Conservation (phyloP, 2,888 invertebrate species). For the Heterodera filipjevi region DNA sequence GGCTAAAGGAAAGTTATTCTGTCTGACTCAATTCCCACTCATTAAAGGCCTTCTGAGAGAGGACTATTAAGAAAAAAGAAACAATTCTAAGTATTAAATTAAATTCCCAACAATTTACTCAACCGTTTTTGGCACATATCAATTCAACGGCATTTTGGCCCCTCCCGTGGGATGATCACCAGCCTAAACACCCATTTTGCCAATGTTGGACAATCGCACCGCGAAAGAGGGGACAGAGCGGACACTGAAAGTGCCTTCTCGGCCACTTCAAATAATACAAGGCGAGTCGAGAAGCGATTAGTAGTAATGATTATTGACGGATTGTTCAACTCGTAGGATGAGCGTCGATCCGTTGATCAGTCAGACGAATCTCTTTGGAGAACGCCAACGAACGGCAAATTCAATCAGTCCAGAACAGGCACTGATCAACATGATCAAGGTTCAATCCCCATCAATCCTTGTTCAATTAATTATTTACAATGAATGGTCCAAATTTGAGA, state of each 20-base stretch:
- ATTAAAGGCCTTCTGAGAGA: neutral
- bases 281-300: neutral
- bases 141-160: neutral
- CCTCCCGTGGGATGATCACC: neutral
- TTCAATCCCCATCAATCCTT: neutral
- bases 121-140: neutral
- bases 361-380: constrained; percentile 31
- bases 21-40: neutral
- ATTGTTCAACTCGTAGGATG: constrained; percentile 37
- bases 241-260: constrained; percentile 35
- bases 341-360: constrained; percentile 35
- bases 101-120: too few relatives aligned
- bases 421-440: constrained; percentile 45
- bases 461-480: neutral
- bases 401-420: constrained; percentile 46
- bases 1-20: neutral
- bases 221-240: neutral
- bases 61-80: neutral
- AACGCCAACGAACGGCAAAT: constrained; percentile 29
- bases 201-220: neutral
- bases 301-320: neutral
- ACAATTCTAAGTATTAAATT: too few relatives aligned
- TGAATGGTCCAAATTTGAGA: neutral
- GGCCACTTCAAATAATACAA: constrained; percentile 24
- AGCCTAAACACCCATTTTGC: neutral